Evolutionary conservation across 2,888 invertebrate genomes (phyloP).

Genomic region (Harpalus rubripes): DNA sequence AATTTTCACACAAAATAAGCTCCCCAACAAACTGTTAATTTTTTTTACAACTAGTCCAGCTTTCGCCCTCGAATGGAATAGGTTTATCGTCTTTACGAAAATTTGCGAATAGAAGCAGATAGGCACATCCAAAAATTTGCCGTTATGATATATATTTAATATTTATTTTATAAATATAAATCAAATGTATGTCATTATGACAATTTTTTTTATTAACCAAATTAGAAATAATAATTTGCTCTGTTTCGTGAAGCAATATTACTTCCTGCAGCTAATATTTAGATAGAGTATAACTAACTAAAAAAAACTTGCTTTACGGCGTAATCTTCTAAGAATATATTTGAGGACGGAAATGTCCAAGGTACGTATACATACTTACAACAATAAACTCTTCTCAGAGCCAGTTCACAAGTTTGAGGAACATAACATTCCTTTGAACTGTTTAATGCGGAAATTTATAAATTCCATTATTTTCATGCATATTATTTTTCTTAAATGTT

Average conservation of each 20-base stretch:
- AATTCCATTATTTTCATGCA: neutral
- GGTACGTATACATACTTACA: neutral
- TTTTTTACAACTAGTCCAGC: too few relatives aligned
- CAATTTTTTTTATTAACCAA: neutral
- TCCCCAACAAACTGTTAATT: too few relatives aligned
- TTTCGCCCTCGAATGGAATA: too few relatives aligned
- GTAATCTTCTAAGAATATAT: conserved; percentile 1
- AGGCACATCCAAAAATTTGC: too few relatives aligned
- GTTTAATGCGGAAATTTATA: neutral
- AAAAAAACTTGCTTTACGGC: neutral
- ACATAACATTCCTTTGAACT: neutral
- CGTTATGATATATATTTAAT: too few relatives aligned
- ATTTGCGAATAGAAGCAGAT: too few relatives aligned
- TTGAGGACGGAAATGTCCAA: neutral
- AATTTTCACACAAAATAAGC: too few relatives aligned
- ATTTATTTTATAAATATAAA: too few relatives aligned
- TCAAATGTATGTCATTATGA: too few relatives aligned
- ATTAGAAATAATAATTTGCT: neutral
- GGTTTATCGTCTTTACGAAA: too few relatives aligned
- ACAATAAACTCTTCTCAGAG: neutral
- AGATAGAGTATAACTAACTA: neutral
- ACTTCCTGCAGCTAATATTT: neutral
- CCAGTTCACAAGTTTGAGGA: neutral
- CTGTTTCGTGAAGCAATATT: neutral
- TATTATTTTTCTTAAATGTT: too few relatives aligned